These are phyloP conservation scores for Semnornis frantzii DNA, from an alignment of 2,113 vertebrate genomes.

Conservation along the genomic window DNA sequence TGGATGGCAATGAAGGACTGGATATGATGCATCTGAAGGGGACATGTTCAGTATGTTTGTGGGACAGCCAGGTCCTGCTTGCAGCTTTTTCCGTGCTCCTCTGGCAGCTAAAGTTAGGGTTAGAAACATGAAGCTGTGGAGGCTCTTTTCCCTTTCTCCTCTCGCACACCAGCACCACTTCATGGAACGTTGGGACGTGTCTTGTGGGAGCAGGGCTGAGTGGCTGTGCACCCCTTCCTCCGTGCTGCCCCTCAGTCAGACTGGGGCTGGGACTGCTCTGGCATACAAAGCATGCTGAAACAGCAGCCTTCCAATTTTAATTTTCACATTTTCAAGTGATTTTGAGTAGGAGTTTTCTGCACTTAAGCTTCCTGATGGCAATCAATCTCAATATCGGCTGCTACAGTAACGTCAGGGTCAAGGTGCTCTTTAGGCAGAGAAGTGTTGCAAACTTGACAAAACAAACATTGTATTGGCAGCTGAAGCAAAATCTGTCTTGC, in stretches of 20 bases:
- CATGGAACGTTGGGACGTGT: neutral
- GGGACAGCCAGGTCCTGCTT: neutral
- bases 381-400: constrained; percentile 19
- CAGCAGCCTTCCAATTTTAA: neutral
- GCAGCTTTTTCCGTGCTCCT: neutral
- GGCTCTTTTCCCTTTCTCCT: neutral
- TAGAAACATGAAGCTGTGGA: neutral
- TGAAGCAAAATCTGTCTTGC: neutral
- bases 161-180: neutral
- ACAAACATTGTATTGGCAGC: constrained; percentile 3
- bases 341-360: constrained; percentile 22
- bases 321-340: constrained; percentile 5
- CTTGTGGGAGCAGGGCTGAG: neutral
- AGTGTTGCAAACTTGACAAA: constrained; percentile 18
- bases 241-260: neutral
- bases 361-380: constrained; percentile 37
- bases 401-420: neutral
- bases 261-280: neutral
- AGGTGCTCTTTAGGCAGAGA: constrained; percentile 9
- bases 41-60: neutral
- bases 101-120: neutral
- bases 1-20: neutral
- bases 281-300: neutral
- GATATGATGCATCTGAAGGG: neutral
- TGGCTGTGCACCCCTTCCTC: neutral